phyloP scores from a whole-genome alignment of 2,797 vertebrate species.

The Cossypha polioptera region DNA sequence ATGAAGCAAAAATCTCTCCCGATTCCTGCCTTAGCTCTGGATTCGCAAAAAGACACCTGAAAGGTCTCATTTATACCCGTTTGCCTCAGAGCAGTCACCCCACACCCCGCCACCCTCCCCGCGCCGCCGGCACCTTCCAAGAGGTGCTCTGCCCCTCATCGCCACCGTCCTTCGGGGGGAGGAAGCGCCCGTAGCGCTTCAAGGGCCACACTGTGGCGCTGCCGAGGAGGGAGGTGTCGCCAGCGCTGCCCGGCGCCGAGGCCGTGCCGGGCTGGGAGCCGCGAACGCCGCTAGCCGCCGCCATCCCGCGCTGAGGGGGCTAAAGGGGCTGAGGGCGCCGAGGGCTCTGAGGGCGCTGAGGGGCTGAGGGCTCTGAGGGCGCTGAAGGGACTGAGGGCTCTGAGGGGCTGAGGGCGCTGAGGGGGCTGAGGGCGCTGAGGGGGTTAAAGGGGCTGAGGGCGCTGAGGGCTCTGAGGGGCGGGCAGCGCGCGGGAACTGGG shows the following conservation, averaged over 20 bases:
- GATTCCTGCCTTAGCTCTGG: neutral
- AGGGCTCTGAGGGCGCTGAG: too few relatives aligned
- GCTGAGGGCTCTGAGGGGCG: too few relatives aligned
- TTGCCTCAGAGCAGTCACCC: too few relatives aligned
- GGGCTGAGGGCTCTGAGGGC: too few relatives aligned
- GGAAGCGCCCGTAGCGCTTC: slow-evolving; percentile 83
- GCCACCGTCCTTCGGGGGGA: neutral
- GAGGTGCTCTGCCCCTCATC: neutral
- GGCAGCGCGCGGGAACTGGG: neutral
- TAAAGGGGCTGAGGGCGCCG: too few relatives aligned
- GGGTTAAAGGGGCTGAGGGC: too few relatives aligned
- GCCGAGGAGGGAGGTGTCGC: neutral
- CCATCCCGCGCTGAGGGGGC: fast-evolving
- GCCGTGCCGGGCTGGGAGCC: neutral
- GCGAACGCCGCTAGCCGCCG: fast-evolving
- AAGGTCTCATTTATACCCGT: neutral
- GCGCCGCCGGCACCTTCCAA: slow-evolving; percentile 69
- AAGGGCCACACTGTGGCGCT: slow-evolving; percentile 76
- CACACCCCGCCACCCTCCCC: neutral
- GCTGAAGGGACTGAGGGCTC: too few relatives aligned
- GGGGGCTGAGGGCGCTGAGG: too few relatives aligned
- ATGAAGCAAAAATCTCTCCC: neutral
- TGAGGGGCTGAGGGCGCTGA: too few relatives aligned
- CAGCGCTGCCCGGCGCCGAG: fast-evolving
- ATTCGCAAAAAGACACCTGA: neutral